A percentile compares a stretch with the other conserved stretches of the same genome.
Conservation (phyloP, 1,140 invertebrate genomes). For the Micrasema longulum region DNA sequence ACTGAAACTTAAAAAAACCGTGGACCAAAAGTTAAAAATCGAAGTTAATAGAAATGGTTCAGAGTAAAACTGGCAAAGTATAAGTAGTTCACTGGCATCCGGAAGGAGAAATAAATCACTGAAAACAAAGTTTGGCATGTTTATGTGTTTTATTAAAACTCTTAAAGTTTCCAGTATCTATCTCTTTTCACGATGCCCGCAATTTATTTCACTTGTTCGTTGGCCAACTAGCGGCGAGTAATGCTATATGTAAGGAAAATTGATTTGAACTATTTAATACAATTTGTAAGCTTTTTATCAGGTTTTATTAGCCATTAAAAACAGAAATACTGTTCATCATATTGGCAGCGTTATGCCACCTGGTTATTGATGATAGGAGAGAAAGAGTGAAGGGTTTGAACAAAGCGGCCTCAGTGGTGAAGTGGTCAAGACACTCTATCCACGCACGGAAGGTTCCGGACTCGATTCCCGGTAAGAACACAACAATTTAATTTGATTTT, state of each 20-base stretch:
- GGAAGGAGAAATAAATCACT: conserved; percentile 36
- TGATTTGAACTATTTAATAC: neutral
- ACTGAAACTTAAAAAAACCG: neutral
- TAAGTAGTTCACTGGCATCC: conserved; percentile 18
- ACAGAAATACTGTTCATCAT: no score
- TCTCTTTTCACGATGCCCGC: neutral
- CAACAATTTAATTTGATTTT: no score
- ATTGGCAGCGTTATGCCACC: no score
- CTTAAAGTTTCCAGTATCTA: conserved; percentile 35
- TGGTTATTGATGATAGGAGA: no score
- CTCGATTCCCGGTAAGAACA: no score
- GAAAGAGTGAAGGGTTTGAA: no score
- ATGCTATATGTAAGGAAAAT: neutral
- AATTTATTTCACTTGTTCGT: conserved; percentile 22
- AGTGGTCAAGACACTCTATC: no score
- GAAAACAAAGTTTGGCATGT: conserved; percentile 40
- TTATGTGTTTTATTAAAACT: conserved; percentile 44
- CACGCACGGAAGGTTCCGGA: no score
- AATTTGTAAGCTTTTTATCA: no score
- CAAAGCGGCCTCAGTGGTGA: no score
- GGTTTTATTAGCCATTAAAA: no score
- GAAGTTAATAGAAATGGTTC: conserved; percentile 25
- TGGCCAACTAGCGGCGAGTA: conserved; percentile 2
- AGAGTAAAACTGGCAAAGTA: neutral
- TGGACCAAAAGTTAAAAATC: conserved; percentile 8